Evolutionary conservation across 1,140 invertebrate species (phyloP), one percentile per base, ranked within the genome.

Genomic region (Achroia grisella): DNA sequence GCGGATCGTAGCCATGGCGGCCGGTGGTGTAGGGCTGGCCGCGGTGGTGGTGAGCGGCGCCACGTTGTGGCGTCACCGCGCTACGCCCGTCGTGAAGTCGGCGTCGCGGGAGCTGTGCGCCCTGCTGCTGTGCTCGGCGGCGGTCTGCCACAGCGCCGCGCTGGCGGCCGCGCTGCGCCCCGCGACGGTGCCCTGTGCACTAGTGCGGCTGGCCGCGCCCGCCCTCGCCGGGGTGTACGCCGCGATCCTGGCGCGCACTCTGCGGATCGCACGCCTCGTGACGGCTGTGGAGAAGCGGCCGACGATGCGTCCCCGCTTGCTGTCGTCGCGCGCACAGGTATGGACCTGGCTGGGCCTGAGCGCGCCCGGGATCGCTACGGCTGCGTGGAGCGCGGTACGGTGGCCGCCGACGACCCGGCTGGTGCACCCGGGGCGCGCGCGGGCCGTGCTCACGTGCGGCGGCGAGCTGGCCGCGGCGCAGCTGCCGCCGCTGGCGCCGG

Each of bases 81-180:
- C 92, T 52, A 97, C 95, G 0, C 94, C 94, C 3, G 88, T 96
- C 10, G 92, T 96, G 1, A 91, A 93, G 71, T 94, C 95, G 0
- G 94, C 93, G 0, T 93, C 93, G 1, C 75, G 95, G 40, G 95
- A 97, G 64, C 82, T 97, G 0, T 95, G 93, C 64, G 94, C 94
- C 67, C 91, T 91, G 34, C 89, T 95, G 34, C 77, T 95, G 77
- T 80, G 88, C 86, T 86, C 87, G 0, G 88, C 88, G 58, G 66
- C 79, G 2, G 52, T 88, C 4, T 87, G 87, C 28, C 87, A 89
- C 55, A 76, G 62, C 30, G 48, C 56, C 9, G 53, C 61, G 10
- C 93, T 96, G 70, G 88, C 92, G 4, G 88, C 96, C 14, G 77
- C 96, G 6, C 89, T 93, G 4, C 90, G 90, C 48, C 95, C 95